A percentile compares a stretch with the other conserved stretches of the same genome.
Conservation (phyloP, 2,113 vertebrate species). For the Hippocampus guttulatus region DNA sequence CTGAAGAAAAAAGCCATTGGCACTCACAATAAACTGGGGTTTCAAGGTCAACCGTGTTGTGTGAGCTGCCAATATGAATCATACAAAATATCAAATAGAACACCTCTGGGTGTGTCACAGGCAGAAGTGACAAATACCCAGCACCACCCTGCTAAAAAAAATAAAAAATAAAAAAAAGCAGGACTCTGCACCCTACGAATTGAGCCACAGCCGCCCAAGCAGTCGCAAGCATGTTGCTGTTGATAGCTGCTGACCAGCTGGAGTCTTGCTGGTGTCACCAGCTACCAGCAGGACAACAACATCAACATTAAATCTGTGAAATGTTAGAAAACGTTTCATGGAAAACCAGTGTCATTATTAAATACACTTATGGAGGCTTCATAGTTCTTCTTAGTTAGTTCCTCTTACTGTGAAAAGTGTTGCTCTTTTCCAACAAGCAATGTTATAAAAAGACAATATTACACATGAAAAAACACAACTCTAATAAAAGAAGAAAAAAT, state of each 20-base stretch:
- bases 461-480: too few species aligned
- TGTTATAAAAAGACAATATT: too few species aligned
- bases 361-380: neutral
- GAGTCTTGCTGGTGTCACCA: too few species aligned
- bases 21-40: slow-evolving; percentile 14
- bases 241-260: too few species aligned
- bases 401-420: too few species aligned
- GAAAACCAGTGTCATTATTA: neutral
- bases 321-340: neutral
- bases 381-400: neutral
- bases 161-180: too few species aligned
- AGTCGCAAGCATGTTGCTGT: too few species aligned
- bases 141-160: neutral
- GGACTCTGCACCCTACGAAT: too few species aligned
- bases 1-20: slow-evolving; percentile 30
- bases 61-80: slow-evolving; percentile 33
- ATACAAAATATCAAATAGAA: slow-evolving; percentile 25
- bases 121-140: slow-evolving; percentile 32
- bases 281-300: too few species aligned
- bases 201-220: too few species aligned
- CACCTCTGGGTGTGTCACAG: slow-evolving; percentile 13
- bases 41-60: slow-evolving; percentile 24
- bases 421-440: too few species aligned
- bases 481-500: too few species aligned
- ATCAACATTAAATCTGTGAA: neutral